Evolutionary conservation across 2,888 invertebrate species (phyloP).

Genomic region (Tuta absoluta): DNA sequence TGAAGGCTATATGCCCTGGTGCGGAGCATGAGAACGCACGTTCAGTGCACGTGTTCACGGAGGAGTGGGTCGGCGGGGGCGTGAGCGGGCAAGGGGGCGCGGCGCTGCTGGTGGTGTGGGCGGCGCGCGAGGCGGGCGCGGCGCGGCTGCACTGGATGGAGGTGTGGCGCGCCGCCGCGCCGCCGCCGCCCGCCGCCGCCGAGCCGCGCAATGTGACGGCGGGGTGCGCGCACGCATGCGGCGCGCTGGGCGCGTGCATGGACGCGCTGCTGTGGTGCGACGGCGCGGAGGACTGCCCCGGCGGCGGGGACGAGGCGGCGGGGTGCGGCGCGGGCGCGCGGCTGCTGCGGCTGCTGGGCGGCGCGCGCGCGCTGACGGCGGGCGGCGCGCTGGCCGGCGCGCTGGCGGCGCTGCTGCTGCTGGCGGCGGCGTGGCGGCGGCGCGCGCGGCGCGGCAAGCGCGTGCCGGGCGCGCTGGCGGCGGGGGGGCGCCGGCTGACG

Average conservation of each 20-base stretch:
- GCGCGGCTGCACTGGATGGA: conserved; percentile 89
- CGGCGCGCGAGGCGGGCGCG: conserved; percentile 90
- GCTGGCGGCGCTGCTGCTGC: conserved; percentile 72
- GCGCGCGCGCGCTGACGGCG: conserved; percentile 72
- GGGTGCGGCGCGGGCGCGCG: conserved; percentile 79
- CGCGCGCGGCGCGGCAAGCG: conserved; percentile 77
- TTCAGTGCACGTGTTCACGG: conserved; percentile 89
- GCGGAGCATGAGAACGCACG: conserved; percentile 77
- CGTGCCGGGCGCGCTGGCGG: conserved; percentile 78
- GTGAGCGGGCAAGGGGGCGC: conserved; percentile 83
- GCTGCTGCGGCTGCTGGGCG: conserved; percentile 74
- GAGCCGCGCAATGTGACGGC: conserved; percentile 52
- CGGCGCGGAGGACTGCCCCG: conserved; percentile 81
- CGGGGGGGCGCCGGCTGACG: conserved; percentile 83
- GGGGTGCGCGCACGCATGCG: conserved; percentile 76
- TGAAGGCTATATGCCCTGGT: conserved; percentile 87
- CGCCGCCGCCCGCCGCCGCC: conserved; percentile 67
- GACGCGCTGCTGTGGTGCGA: conserved; percentile 86
- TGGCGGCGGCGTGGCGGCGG: conserved; percentile 74
- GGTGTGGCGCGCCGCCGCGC: conserved; percentile 32
- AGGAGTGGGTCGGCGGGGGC: conserved; percentile 84
- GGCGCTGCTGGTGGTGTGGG: conserved; percentile 91
- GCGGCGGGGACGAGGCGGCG: conserved; percentile 87
- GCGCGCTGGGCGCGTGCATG: conserved; percentile 89
- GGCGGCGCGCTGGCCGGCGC: conserved; percentile 63